Percentiles rank a stretch among this genome's conserved stretches.
Conservation (phyloP, 37 sponge, comb jelly and placozoan genomes). For the Agelas oroides region DNA sequence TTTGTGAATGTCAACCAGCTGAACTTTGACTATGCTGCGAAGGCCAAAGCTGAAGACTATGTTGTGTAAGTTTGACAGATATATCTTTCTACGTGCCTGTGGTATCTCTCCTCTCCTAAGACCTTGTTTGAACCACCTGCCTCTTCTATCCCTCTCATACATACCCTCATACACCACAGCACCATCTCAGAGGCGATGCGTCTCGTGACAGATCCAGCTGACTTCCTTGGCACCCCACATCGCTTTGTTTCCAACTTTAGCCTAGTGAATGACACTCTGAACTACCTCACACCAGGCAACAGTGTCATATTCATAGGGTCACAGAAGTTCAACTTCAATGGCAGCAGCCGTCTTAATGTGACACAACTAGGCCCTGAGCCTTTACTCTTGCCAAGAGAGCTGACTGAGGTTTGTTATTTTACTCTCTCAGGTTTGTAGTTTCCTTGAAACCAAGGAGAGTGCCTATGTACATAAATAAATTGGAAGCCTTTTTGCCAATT, state of each 20-base stretch:
- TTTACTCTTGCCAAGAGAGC: no score
- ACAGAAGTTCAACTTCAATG: slow-evolving; percentile 1
- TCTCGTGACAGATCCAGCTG: slow-evolving; percentile 43
- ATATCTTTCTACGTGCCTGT: not conserved
- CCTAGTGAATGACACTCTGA: slow-evolving; percentile 11
- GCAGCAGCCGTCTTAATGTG: no score
- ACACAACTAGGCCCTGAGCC: no score
- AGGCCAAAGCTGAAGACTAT: slow-evolving; percentile 22
- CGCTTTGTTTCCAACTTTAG: slow-evolving; percentile 35
- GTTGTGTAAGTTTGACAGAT: slow-evolving; percentile 44
- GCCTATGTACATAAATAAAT: no score
- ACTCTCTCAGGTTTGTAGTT: no score
- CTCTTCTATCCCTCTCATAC: not conserved
- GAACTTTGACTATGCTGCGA: slow-evolving; percentile 46
- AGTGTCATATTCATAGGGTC: slow-evolving; percentile 59
- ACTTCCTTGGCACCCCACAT: slow-evolving; percentile 75
- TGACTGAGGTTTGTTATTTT: no score
- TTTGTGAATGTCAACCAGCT: not conserved
- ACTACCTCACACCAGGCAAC: slow-evolving; percentile 43
- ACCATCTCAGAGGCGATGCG: slow-evolving; percentile 57
- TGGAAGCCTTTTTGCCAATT: no score
- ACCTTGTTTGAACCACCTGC: not conserved
- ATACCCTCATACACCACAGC: slow-evolving; percentile 15
- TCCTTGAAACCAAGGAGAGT: no score
- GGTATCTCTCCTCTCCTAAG: not conserved